phyloP scores from a whole-genome alignment of 2,888 invertebrate genomes.

The Aproaerema taeniolella region DNA sequence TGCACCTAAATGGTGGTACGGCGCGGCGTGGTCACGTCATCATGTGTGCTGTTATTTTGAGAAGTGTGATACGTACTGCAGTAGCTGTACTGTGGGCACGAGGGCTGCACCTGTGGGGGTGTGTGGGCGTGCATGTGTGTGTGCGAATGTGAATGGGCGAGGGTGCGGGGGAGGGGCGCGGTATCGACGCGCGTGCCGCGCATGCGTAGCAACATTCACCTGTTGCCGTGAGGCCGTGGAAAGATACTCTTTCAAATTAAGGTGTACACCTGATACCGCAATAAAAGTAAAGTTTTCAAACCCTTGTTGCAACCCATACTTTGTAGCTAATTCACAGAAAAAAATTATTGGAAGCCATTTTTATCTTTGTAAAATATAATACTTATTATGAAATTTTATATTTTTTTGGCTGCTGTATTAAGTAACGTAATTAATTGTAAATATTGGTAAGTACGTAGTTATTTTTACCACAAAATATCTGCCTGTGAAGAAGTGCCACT shows the following conservation, averaged over 20 bases:
- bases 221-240: constrained; percentile 73
- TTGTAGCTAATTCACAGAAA: too few species aligned
- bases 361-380: too few species aligned
- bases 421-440: too few species aligned
- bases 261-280: constrained; percentile 67
- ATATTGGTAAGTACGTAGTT: too few species aligned
- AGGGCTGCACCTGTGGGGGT: constrained; percentile 15
- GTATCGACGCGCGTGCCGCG: constrained; percentile 70
- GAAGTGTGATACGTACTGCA: not conserved
- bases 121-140: constrained; percentile 32
- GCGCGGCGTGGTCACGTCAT: too few species aligned
- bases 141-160: constrained; percentile 65
- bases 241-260: constrained; percentile 72
- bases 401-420: too few species aligned
- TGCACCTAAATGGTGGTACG: too few species aligned
- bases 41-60: not conserved
- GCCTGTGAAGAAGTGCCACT: too few species aligned
- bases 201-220: constrained; percentile 64
- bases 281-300: constrained; percentile 53
- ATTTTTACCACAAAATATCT: too few species aligned
- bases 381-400: constrained; percentile 7
- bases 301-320: constrained; percentile 19
- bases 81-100: not conserved
- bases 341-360: too few species aligned
- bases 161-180: constrained; percentile 40